Conservation (phyloP, 1,140 invertebrate species). For the Halyomorpha halys region DNA sequence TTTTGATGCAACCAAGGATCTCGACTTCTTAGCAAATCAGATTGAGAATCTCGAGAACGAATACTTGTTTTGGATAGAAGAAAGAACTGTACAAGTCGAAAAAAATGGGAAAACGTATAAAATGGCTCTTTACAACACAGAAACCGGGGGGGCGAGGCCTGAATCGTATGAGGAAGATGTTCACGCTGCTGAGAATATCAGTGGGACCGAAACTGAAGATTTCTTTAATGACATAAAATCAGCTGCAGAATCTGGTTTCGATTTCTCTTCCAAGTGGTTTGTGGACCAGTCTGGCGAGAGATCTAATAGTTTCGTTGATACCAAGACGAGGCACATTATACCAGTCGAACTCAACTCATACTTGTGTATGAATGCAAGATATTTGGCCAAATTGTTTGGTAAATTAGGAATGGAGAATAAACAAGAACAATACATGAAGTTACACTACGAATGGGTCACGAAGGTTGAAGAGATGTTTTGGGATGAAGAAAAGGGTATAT, state of each 20-base stretch:
- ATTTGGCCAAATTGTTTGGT: slow-evolving; percentile 61
- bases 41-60: slow-evolving; percentile 68
- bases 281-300: slow-evolving; percentile 49
- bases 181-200: slow-evolving; percentile 35
- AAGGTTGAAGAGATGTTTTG: slow-evolving; percentile 58
- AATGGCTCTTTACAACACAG: slow-evolving; percentile 59
- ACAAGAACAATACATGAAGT: slow-evolving; percentile 37
- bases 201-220: slow-evolving; percentile 59
- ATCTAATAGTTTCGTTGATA: slow-evolving; percentile 39
- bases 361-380: slow-evolving; percentile 67
- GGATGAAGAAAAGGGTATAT: slow-evolving; percentile 73
- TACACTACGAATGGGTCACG: slow-evolving; percentile 49
- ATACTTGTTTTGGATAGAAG: slow-evolving; percentile 67
- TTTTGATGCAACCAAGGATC: slow-evolving; percentile 57
- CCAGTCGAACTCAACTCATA: slow-evolving; percentile 84
- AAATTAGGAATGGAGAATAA: slow-evolving; percentile 51
- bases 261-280: slow-evolving; percentile 89
- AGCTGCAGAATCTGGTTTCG: slow-evolving; percentile 88
- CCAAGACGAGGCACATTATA: slow-evolving; percentile 65
- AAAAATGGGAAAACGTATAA: slow-evolving; percentile 51
- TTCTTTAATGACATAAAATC: slow-evolving; percentile 74
- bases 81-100: slow-evolving; percentile 54
- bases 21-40: slow-evolving; percentile 53
- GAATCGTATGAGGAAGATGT: slow-evolving; percentile 73
- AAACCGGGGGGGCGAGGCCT: slow-evolving; percentile 67